phyloP scores from a whole-genome alignment of 1,140 invertebrate genomes.

The Penaeus japonicus region DNA sequence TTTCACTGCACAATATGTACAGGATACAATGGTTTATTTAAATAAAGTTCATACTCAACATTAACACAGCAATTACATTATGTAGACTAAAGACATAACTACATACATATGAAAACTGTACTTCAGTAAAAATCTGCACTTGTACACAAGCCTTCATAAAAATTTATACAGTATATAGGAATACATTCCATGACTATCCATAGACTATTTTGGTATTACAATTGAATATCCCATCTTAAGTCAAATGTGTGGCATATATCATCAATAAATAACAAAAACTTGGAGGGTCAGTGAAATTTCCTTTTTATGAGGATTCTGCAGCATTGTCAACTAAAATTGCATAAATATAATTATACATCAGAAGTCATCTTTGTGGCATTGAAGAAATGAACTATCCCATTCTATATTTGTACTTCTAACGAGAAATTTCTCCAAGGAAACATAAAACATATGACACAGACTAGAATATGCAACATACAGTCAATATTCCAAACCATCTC shows the following conservation, averaged over 20 bases:
- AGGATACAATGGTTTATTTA: neutral
- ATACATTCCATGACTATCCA: conserved; percentile 26
- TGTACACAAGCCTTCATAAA: conserved; percentile 36
- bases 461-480: conserved; percentile 41
- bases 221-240: neutral
- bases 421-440: conserved; percentile 37
- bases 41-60: conserved; percentile 31
- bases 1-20: conserved; percentile 26
- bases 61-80: conserved; percentile 26
- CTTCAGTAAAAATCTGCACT: conserved; percentile 41
- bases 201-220: conserved; percentile 27
- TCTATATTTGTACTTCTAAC: conserved; percentile 38
- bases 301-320: neutral
- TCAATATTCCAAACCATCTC: neutral
- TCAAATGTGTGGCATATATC: neutral
- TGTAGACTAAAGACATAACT: conserved; percentile 2
- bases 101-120: conserved; percentile 33
- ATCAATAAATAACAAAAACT: neutral
- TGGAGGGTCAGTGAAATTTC: neutral
- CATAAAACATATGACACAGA: conserved; percentile 29
- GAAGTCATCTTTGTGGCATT: neutral
- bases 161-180: conserved; percentile 1
- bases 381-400: conserved; percentile 18
- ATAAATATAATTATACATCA: conserved; percentile 6
- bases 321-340: neutral